Conservation (phyloP, 2,113 vertebrate genomes). For the Vulpes lagopus region DNA sequence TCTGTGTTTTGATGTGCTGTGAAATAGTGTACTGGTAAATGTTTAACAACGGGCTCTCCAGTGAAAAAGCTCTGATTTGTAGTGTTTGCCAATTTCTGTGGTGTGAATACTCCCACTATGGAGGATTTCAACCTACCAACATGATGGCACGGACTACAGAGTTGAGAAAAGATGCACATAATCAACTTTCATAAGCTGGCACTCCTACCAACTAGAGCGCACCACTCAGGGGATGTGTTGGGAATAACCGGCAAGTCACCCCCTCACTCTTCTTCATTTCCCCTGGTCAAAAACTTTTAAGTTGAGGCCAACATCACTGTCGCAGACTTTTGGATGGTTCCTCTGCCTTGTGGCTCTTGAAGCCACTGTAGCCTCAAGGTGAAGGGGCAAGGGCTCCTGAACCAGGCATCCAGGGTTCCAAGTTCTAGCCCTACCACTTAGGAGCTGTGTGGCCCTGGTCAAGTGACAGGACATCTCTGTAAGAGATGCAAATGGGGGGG, state of each 20-base stretch:
- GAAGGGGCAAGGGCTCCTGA: neutral
- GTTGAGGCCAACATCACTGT: neutral
- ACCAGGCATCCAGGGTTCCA: neutral
- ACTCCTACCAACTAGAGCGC: neutral
- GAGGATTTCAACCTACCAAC: constrained; percentile 32
- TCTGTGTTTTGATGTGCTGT: neutral
- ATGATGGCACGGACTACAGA: neutral
- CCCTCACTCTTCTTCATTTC: neutral
- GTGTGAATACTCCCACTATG: constrained; percentile 57
- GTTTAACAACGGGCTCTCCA: neutral
- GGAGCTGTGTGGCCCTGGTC: neutral
- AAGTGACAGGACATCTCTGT: neutral
- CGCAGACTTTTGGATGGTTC: neutral
- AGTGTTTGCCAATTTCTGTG: constrained; percentile 52
- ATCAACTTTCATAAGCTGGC: neutral
- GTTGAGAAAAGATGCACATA: neutral
- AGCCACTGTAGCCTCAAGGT: neutral
- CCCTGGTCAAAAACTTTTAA: neutral
- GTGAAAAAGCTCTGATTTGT: neutral
- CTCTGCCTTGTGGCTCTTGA: neutral
- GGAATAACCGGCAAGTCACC: neutral
- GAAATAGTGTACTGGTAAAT: neutral
- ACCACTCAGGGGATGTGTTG: neutral
- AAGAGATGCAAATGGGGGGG: neutral
- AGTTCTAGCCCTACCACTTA: neutral